phyloP scores from a whole-genome alignment of 1,140 invertebrate species.

The Archivesica marissinica region DNA sequence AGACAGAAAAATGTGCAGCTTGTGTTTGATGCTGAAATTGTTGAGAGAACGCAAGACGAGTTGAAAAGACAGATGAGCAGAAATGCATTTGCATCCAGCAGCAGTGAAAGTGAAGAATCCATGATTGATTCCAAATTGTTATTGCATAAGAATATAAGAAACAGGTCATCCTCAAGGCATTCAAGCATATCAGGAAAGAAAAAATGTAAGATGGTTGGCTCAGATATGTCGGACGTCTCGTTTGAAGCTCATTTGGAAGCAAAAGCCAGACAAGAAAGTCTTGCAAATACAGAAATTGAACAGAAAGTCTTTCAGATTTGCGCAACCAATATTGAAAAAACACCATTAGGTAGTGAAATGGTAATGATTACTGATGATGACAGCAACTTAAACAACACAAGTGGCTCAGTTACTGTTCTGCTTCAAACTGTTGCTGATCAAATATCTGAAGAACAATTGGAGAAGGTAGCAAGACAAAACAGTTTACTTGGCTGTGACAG shows the following conservation, averaged over 20 bases:
- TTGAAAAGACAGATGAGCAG: not conserved
- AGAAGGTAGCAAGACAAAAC: constrained; percentile 32
- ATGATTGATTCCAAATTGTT: not conserved
- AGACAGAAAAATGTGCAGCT: constrained; percentile 13
- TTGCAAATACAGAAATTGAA: constrained; percentile 19
- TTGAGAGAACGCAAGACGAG: not conserved
- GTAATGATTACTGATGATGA: not conserved
- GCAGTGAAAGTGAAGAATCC: not conserved
- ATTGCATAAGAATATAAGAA: not conserved
- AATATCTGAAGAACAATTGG: constrained; percentile 13
- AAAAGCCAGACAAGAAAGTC: constrained; percentile 31
- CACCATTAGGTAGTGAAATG: not conserved
- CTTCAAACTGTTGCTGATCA: constrained; percentile 22
- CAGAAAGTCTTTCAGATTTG: not conserved
- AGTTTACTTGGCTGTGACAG: constrained; percentile 18
- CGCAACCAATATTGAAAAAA: not conserved
- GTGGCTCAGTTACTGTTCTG: not conserved
- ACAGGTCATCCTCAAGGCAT: not conserved
- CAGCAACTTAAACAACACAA: not conserved
- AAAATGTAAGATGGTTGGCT: not conserved
- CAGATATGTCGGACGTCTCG: not conserved
- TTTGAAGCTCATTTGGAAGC: constrained; percentile 33
- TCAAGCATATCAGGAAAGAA: not conserved
- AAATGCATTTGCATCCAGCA: not conserved
- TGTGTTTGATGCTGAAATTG: not conserved